Percentiles rank a stretch among this genome's conserved stretches.
Conservation (phyloP, 1,140 invertebrate species). For the Lordiphosa clarofinis region DNA sequence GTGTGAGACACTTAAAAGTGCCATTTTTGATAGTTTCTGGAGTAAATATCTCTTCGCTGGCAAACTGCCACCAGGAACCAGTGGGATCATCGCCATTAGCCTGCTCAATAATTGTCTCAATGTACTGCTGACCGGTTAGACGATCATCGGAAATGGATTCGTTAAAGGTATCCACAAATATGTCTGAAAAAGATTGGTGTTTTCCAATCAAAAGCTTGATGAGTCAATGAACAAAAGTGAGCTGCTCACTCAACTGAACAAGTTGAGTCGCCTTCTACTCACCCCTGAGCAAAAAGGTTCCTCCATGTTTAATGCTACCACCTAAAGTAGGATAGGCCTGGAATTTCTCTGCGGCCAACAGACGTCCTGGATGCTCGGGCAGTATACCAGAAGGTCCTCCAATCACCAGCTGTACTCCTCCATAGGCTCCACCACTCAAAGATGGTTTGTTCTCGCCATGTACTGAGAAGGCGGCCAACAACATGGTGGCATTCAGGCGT, state of each 20-base stretch:
- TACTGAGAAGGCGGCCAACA: slow-evolving; percentile 58
- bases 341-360: slow-evolving; percentile 64
- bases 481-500: slow-evolving; percentile 58
- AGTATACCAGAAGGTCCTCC: slow-evolving; percentile 74
- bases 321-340: slow-evolving; percentile 71
- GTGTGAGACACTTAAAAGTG: slow-evolving; percentile 54
- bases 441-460: slow-evolving; percentile 51
- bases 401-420: slow-evolving; percentile 70
- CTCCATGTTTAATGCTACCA: slow-evolving; percentile 71
- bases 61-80: slow-evolving; percentile 64
- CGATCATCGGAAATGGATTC: slow-evolving; percentile 59
- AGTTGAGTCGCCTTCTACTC: no score
- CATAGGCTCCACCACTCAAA: slow-evolving; percentile 50
- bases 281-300: slow-evolving; percentile 72
- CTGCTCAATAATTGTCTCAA: slow-evolving; percentile 65
- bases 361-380: slow-evolving; percentile 66
- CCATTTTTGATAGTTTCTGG: slow-evolving; percentile 59
- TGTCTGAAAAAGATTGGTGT: slow-evolving; percentile 34
- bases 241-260: no score
- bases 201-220: background rate
- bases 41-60: slow-evolving; percentile 63
- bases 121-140: slow-evolving; percentile 54
- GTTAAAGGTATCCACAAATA: slow-evolving; percentile 69
- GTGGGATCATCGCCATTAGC: slow-evolving; percentile 72
- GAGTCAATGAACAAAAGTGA: background rate